Base-by-base conservation (phyloP, 2,797 vertebrate species). In the Danio choprae region DNA sequence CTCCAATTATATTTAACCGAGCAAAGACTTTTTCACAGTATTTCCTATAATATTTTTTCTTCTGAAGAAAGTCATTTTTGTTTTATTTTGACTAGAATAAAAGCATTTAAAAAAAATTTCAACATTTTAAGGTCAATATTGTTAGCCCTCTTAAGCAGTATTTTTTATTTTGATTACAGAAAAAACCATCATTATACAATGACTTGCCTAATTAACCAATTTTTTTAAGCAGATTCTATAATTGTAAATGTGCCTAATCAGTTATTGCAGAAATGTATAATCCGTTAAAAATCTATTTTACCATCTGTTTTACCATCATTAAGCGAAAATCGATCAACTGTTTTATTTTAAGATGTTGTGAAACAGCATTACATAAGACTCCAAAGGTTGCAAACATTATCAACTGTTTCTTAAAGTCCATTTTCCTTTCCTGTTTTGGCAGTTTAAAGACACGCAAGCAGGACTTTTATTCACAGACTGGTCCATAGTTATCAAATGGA, bases 381-480 rank as follows among this genome's bases (percentile, higher is more conserved):
- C 38, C 53, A 67, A 78, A 84, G 69, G 40, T 22, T 22, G 81
- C 60, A 58, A 79, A 74, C 51, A 16, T 71, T 43, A 46, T 60
- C 62, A 76, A 77, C 78, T 10, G 75, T 36, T 81, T 64, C 82
- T 72, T 38, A 5, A 50, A 83, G 44, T 73, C 44, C 38, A 20
- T 74, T 77, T 72, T 74, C 72, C 55, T 46, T 56, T 79, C 75
- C 64, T 63, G 44, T 80, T 81, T 74, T 79, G 79, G 79, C 73
- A 76, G 60, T 82, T 81, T 60, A 55, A 72, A 83, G 56, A 83
- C 22, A 46, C 22, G 67, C 53, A 58, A 59, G 72, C 69, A 73
- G 20, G 29, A 75, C 67, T 48, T 51, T 36, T 20, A 18, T 55
- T 72, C 77, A 72, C 67, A 79, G 68, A 79, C 69, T 56, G 46